A percentile compares a stretch with the other conserved stretches of the same genome.
Evolutionary conservation across 2,797 vertebrate species (phyloP).

Genomic region (Petrocephalus schoutedeni): DNA sequence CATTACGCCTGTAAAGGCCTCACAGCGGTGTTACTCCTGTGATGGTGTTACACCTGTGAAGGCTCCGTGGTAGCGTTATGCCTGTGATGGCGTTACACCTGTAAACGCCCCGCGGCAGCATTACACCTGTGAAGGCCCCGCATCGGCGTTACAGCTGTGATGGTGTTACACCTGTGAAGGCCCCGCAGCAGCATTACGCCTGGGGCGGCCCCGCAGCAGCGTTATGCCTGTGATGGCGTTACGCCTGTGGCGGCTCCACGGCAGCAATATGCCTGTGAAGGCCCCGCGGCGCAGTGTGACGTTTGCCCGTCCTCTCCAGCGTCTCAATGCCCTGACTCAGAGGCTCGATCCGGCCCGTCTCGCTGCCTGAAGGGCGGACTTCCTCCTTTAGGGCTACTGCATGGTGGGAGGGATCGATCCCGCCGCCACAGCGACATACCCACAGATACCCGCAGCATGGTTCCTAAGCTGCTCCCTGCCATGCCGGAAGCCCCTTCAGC

Average conservation of each 20-base stretch:
- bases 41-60: too few relatives aligned
- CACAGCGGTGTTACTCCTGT: too few relatives aligned
- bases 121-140: too few relatives aligned
- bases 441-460: slow-evolving; percentile 17
- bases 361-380: neutral
- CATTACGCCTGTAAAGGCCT: too few relatives aligned
- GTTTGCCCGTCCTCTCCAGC: neutral
- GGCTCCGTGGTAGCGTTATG: too few relatives aligned
- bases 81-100: too few relatives aligned
- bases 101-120: too few relatives aligned
- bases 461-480: slow-evolving; percentile 29
- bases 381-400: neutral
- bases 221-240: neutral
- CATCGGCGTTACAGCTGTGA: too few relatives aligned
- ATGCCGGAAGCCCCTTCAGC: neutral
- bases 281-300: neutral
- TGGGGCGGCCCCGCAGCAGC: too few relatives aligned
- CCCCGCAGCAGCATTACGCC: neutral
- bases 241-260: neutral
- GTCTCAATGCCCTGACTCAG: neutral
- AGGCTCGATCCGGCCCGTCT: neutral
- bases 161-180: too few relatives aligned
- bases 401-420: neutral
- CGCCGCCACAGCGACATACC: neutral
- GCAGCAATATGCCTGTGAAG: neutral